These are phyloP conservation scores for Trilocha varians DNA, from an alignment of 2,888 invertebrate species.

Conservation along the genomic window DNA sequence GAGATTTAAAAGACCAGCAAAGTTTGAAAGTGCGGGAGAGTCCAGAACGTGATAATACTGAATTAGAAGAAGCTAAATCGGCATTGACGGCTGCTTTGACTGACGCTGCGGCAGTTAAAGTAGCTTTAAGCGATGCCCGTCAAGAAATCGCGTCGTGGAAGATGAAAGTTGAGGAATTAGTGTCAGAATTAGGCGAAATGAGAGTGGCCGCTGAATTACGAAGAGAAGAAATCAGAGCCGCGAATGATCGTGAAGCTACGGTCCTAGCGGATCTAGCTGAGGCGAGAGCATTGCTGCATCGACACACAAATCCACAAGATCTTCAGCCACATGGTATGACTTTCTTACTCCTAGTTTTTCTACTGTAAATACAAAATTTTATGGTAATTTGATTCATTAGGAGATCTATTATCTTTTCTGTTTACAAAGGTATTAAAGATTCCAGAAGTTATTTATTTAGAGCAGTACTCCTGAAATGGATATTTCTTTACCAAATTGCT, in stretches of 20 bases:
- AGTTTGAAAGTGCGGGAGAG: constrained; percentile 32
- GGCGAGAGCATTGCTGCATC: constrained; percentile 50
- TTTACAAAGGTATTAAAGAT: no score
- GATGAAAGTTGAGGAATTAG: constrained; percentile 46
- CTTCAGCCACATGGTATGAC: constrained; percentile 50
- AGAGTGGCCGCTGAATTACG: constrained; percentile 45
- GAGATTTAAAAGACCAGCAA: constrained; percentile 47
- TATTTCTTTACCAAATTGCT: no score
- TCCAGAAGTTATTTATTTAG: no score
- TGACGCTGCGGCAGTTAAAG: constrained; percentile 40
- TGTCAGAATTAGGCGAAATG: constrained; percentile 44
- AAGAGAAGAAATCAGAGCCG: constrained; percentile 45
- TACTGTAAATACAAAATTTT: no score
- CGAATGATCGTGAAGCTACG: constrained; percentile 45
- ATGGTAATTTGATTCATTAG: background rate
- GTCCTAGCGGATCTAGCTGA: constrained; percentile 54
- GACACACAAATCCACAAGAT: constrained; percentile 44
- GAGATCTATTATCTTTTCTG: no score
- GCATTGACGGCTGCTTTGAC: constrained; percentile 34
- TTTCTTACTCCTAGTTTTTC: no score
- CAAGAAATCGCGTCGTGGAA: constrained; percentile 45
- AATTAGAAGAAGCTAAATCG: constrained; percentile 46
- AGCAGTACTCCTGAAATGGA: no score
- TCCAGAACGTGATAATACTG: constrained; percentile 46
- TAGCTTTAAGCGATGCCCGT: constrained; percentile 40